These are phyloP conservation scores for Lasiommata megera DNA, from an alignment of 2,888 invertebrate genomes.

Conservation along the genomic window DNA sequence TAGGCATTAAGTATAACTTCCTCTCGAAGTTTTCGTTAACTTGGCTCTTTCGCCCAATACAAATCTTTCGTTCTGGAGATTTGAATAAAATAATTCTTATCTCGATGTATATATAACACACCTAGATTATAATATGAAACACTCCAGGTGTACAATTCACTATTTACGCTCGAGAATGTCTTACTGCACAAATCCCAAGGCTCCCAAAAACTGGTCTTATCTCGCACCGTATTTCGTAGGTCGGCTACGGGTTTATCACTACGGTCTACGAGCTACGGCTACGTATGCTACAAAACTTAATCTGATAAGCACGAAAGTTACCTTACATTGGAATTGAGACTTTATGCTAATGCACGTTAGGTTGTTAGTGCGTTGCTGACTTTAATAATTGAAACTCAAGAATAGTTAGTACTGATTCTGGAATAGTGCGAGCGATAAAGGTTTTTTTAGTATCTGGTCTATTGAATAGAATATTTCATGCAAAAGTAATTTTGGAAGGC, in stretches of 20 bases:
- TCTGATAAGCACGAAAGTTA: slow-evolving; percentile 15
- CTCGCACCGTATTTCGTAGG: slow-evolving; percentile 27
- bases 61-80: no score
- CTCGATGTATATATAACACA: no score
- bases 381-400: background rate
- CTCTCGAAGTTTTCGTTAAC: no score
- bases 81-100: no score
- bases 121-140: background rate
- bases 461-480: no score
- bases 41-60: no score
- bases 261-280: slow-evolving; percentile 24
- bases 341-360: background rate
- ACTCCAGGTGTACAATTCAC: background rate
- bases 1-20: no score
- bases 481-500: no score
- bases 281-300: slow-evolving; percentile 21
- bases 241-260: slow-evolving; percentile 23
- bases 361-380: background rate
- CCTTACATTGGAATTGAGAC: background rate
- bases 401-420: background rate
- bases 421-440: background rate
- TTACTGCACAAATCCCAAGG: slow-evolving; percentile 8
- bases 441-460: background rate
- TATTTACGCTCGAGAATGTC: slow-evolving; percentile 1
- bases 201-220: slow-evolving; percentile 21